These are phyloP conservation scores for Himalopsyche japonica DNA, from an alignment of 2,888 invertebrate species.

Conservation along the genomic window DNA sequence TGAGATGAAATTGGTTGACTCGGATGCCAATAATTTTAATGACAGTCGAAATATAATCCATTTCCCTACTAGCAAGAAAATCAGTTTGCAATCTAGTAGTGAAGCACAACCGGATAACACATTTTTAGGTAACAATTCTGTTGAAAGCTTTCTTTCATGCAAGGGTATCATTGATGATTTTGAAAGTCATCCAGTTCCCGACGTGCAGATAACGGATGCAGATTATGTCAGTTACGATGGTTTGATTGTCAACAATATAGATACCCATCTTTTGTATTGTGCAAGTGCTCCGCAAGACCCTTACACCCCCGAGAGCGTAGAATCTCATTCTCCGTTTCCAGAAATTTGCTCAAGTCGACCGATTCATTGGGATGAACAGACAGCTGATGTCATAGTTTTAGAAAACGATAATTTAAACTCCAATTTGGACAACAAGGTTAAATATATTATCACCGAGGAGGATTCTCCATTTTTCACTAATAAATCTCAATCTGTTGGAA, in stretches of 20 bases:
- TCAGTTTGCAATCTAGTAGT: not conserved
- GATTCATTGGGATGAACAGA: conserved; percentile 45
- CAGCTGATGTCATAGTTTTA: not conserved
- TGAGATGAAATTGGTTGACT: not conserved
- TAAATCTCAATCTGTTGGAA: conserved; percentile 26
- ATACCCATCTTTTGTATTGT: conserved; percentile 53
- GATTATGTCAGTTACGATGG: conserved; percentile 53
- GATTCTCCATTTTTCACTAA: conserved; percentile 25
- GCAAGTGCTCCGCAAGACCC: conserved; percentile 63
- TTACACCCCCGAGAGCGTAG: conserved; percentile 82
- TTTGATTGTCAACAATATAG: conserved; percentile 61
- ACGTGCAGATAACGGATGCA: conserved; percentile 53
- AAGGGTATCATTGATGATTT: not conserved
- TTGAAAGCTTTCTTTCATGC: not conserved
- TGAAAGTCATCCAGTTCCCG: not conserved
- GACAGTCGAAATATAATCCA: not conserved
- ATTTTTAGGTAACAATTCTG: not conserved
- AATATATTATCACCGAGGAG: conserved; percentile 19
- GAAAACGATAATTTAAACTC: conserved; percentile 16
- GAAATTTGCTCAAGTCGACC: conserved; percentile 46
- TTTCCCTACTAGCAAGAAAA: not conserved
- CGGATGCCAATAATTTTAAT: not conserved
- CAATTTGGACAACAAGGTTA: conserved; percentile 12
- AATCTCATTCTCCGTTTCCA: conserved; percentile 72
- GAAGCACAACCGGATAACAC: not conserved